A percentile compares a stretch with the other conserved stretches of the same genome.
Conservation (phyloP, 2,888 invertebrate genomes). For the Germaria angustata region DNA sequence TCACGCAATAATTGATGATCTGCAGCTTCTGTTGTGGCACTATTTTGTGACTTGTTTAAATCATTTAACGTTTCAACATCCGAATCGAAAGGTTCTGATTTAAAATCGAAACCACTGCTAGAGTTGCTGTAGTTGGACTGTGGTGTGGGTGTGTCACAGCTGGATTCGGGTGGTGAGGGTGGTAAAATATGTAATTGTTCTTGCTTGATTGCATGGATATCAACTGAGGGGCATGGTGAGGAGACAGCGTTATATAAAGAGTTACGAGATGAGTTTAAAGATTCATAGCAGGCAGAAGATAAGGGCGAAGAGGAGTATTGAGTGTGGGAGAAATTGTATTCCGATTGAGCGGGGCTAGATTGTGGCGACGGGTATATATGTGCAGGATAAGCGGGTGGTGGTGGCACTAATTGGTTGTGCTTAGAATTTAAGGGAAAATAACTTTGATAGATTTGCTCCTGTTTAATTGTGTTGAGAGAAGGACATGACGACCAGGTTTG, state of each 20-base stretch:
- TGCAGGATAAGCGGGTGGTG: constrained; percentile 74
- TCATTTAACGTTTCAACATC: constrained; percentile 78
- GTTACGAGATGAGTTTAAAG: constrained; percentile 72
- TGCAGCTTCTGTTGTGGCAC: constrained; percentile 73
- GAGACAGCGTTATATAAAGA: constrained; percentile 68
- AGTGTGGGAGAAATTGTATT: constrained; percentile 70
- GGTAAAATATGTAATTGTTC: constrained; percentile 80
- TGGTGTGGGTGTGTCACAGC: constrained; percentile 81
- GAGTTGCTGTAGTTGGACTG: constrained; percentile 74
- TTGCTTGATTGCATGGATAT: constrained; percentile 80
- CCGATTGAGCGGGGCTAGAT: constrained; percentile 78
- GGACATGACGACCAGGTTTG: constrained; percentile 73
- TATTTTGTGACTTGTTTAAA: constrained; percentile 71
- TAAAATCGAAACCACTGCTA: constrained; percentile 73
- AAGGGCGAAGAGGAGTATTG: constrained; percentile 61
- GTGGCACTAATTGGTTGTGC: constrained; percentile 73
- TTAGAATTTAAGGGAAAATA: constrained; percentile 60
- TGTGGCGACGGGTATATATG: constrained; percentile 77
- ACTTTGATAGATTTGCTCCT: constrained; percentile 66
- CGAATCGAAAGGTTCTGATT: constrained; percentile 78
- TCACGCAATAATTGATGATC: constrained; percentile 90
- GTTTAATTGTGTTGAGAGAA: constrained; percentile 67
- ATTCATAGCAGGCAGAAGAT: constrained; percentile 70
- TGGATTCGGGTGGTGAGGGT: constrained; percentile 84
- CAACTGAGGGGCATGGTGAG: constrained; percentile 78